These are phyloP conservation scores for Saccostrea cuccullata DNA, from an alignment of 1,140 invertebrate genomes.

Conservation along the genomic window DNA sequence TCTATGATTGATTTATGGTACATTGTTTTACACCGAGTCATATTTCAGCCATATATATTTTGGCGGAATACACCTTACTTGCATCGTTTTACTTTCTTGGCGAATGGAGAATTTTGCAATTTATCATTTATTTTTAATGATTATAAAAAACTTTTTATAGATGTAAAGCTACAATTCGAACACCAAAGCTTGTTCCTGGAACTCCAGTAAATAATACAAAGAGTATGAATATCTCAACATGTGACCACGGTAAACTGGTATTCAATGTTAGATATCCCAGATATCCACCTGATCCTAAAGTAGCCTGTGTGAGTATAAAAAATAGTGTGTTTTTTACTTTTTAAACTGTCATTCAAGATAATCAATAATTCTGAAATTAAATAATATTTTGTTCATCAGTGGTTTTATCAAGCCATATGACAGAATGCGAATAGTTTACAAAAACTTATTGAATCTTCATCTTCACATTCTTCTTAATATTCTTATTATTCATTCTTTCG, in stretches of 20 bases:
- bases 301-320: conserved; percentile 7
- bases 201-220: background rate
- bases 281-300: conserved; percentile 35
- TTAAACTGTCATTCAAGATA: too few relatives aligned
- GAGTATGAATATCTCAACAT: background rate
- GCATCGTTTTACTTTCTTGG: background rate
- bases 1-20: too few relatives aligned
- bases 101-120: background rate
- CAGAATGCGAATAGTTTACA: too few relatives aligned
- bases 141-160: background rate
- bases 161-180: conserved; percentile 8
- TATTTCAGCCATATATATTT: too few relatives aligned
- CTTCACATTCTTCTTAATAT: too few relatives aligned
- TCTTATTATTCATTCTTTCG: too few relatives aligned
- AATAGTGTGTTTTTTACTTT: background rate
- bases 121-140: too few relatives aligned
- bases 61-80: too few relatives aligned
- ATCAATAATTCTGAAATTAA: too few relatives aligned
- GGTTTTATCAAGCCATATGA: too few relatives aligned
- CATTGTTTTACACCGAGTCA: too few relatives aligned
- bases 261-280: conserved; percentile 22
- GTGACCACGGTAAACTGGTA: conserved; percentile 1
- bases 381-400: too few relatives aligned
- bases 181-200: background rate
- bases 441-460: background rate